A percentile compares a stretch with the other conserved stretches of the same genome.
These are phyloP conservation scores for Sebastiscus tertius DNA, from an alignment of 2,797 vertebrate species.

Conservation along the genomic window DNA sequence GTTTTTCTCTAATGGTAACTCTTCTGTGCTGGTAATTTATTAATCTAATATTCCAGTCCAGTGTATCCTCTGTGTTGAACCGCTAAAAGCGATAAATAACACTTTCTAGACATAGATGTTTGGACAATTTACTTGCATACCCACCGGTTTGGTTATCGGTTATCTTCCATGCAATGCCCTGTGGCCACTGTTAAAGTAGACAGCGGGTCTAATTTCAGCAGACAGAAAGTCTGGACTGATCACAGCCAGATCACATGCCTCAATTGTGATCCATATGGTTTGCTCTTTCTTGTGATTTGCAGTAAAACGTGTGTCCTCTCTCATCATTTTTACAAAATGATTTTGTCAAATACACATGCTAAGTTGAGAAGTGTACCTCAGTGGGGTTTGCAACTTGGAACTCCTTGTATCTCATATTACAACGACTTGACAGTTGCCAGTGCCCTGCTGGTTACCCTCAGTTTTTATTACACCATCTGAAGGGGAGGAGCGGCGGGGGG, in stretches of 20 bases:
- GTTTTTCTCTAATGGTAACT: background rate
- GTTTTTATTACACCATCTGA: background rate
- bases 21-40: background rate
- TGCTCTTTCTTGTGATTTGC: background rate
- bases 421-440: background rate
- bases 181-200: background rate
- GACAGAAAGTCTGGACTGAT: background rate
- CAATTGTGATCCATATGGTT: background rate
- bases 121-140: background rate
- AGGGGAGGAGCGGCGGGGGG: too few relatives aligned
- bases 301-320: background rate
- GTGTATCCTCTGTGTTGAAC: background rate
- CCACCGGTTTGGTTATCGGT: background rate
- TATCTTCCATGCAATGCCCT: background rate
- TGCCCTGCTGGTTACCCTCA: background rate
- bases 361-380: background rate
- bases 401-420: too few relatives aligned
- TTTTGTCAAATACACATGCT: background rate
- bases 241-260: background rate
- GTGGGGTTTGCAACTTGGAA: too few relatives aligned
- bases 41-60: background rate
- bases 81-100: background rate
- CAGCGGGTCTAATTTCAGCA: background rate
- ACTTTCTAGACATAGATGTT: background rate
- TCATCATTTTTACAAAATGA: background rate